Evolutionary conservation across 2,797 vertebrate genomes (phyloP), one percentile per base, ranked within the genome.

Genomic region (Amblyopsis hoosieri): DNA sequence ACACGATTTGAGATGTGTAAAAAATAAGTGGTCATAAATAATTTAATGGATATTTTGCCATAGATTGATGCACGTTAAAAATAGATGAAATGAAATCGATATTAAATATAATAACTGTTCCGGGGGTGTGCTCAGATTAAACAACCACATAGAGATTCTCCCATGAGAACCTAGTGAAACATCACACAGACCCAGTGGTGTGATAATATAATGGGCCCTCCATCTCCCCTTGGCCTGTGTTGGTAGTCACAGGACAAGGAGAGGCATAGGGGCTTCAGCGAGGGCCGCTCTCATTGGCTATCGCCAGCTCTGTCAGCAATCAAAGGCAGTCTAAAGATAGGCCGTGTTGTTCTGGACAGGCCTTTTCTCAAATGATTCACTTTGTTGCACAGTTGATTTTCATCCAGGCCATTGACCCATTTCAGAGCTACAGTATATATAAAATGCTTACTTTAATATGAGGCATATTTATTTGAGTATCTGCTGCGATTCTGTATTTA

Each of bases 271-370:
- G 19, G 19, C 19, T 23, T 23, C 19, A 23, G 19, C 19, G 19
- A 23, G 19, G 19, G 37, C 60, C n/a, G 46, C 14, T 4, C 60
- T 60, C 53, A 49, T 60, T 46, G 51, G 45, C 37, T 59, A 7
- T 14, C 49, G 45, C 45, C 45, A 45, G 42, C 52, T 67, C 49
- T 62, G 57, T 60, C 37, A 54, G 42, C 42, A 49, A 66, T 66
- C 53, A 67, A 67, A 74, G 59, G 64, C 17, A 37, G 53, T 45
- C 64, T 75, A 53, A 69, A 72, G 59, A 73, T 64, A 76, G 75
- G 45, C 51, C 23, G n/a, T 51, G 59, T 71, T 37, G 59, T 64
- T 3, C 4, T 12, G 46, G 15, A 61, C 54, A 62, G 47, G 52
- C 9, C 9, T 1, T 62, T 59, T 62, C 56, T 67, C 37, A 75